These are phyloP conservation scores for Drosophila burlai DNA, from an alignment of 1,140 invertebrate species.

Conservation along the genomic window DNA sequence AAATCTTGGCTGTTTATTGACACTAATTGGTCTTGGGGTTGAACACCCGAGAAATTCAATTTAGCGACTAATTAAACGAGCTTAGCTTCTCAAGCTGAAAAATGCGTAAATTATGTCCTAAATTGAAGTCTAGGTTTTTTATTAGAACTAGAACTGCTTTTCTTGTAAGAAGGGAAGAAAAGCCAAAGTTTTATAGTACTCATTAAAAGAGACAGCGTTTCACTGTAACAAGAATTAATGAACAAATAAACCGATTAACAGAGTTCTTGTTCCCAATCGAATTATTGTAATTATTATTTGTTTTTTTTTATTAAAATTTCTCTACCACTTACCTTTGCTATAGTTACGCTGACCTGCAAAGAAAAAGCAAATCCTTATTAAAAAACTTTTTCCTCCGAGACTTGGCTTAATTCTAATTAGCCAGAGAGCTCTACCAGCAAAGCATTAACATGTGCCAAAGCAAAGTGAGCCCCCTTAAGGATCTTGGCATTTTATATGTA, in stretches of 20 bases:
- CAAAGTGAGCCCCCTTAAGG: neutral
- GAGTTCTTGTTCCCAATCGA: neutral
- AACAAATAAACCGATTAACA: neutral
- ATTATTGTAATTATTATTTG: neutral
- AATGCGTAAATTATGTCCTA: slow-evolving; percentile 16
- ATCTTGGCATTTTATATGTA: slow-evolving; percentile 20
- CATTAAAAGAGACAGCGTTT: neutral
- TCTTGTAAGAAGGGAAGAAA: neutral
- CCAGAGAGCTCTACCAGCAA: slow-evolving; percentile 1
- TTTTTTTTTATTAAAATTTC: neutral
- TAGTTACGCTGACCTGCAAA: slow-evolving; percentile 61
- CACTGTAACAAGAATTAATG: neutral
- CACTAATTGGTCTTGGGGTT: slow-evolving; percentile 60
- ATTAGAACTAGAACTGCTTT: neutral
- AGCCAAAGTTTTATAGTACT: too few relatives aligned
- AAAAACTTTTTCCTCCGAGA: slow-evolving; percentile 23
- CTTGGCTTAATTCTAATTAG: slow-evolving; percentile 30
- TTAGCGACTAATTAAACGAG: slow-evolving; percentile 38
- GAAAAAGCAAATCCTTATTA: slow-evolving; percentile 45
- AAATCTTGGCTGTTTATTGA: slow-evolving; percentile 64
- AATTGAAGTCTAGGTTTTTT: slow-evolving; percentile 1
- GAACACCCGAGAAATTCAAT: slow-evolving; percentile 41
- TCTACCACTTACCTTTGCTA: slow-evolving; percentile 62
- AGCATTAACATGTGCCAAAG: slow-evolving; percentile 9
- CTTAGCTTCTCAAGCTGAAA: slow-evolving; percentile 17